phyloP scores from a whole-genome alignment of 2,113 vertebrate genomes.

The Ciconia maguari region DNA sequence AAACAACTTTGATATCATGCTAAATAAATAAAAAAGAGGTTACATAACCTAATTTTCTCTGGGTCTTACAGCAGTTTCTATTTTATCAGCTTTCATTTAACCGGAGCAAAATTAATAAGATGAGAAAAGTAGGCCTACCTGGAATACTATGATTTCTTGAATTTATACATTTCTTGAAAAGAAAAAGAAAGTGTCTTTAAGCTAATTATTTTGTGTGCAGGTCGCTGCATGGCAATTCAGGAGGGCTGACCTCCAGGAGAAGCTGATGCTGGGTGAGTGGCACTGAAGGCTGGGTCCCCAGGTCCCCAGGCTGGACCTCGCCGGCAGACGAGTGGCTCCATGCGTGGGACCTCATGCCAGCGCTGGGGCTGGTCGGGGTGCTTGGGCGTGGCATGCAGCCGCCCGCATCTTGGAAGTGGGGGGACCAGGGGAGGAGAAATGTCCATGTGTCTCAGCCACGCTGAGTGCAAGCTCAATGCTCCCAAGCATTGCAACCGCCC shows the following conservation, averaged over 20 bases:
- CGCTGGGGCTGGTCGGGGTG: fast-evolving
- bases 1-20: conserved; percentile 42
- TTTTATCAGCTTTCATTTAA: conserved; percentile 40
- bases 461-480: neutral
- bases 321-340: fast-evolving
- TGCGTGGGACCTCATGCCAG: fast-evolving
- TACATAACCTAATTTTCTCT: conserved; percentile 42
- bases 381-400: fast-evolving
- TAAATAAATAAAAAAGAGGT: conserved; percentile 61
- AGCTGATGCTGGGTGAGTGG: neutral
- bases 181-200: neutral
- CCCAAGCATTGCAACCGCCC: neutral
- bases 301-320: neutral
- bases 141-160: neutral
- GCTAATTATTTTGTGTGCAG: neutral
- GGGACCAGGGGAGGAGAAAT: neutral
- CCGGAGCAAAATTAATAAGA: neutral
- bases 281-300: neutral
- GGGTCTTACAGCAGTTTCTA: neutral
- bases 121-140: neutral
- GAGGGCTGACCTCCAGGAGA: neutral
- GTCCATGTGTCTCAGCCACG: fast-evolving
- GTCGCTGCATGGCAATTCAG: fast-evolving
- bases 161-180: neutral
- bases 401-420: fast-evolving